Conservation (phyloP, 2,888 invertebrate species). For the Rhimphoctona megacephalus region DNA sequence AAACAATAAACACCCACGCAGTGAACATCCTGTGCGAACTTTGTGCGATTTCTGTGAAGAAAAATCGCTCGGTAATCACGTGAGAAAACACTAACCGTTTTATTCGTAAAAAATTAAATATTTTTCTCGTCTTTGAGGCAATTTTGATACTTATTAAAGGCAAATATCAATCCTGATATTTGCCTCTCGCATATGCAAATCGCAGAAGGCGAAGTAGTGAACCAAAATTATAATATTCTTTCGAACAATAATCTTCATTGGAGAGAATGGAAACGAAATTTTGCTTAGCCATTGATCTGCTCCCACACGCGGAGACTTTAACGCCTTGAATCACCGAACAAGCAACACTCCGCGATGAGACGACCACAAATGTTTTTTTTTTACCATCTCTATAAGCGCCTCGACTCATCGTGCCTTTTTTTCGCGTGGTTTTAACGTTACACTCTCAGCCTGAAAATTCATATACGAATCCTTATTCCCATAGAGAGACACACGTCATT, state of each 20-base stretch:
- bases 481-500: constrained; percentile 68
- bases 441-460: constrained; percentile 45
- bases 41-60: neutral
- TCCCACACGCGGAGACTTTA: constrained; percentile 58
- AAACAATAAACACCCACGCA: neutral
- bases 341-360: constrained; percentile 62
- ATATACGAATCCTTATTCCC: constrained; percentile 35
- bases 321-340: constrained; percentile 61
- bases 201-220: neutral
- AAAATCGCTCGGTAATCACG: neutral
- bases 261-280: neutral
- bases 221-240: neutral
- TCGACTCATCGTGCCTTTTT: constrained; percentile 22
- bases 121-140: neutral
- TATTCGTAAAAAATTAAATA: neutral
- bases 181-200: neutral
- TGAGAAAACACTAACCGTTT: neutral
- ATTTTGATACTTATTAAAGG: no score
- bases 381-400: neutral
- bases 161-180: neutral
- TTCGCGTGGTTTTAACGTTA: constrained; percentile 1
- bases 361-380: neutral
- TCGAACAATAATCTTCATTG: neutral
- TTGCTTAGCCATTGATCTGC: neutral
- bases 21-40: constrained; percentile 5